Evolutionary conservation across 2,888 invertebrate genomes (phyloP), one percentile per base, ranked within the genome.

Genomic region (Cosmorhoe ocellata): DNA sequence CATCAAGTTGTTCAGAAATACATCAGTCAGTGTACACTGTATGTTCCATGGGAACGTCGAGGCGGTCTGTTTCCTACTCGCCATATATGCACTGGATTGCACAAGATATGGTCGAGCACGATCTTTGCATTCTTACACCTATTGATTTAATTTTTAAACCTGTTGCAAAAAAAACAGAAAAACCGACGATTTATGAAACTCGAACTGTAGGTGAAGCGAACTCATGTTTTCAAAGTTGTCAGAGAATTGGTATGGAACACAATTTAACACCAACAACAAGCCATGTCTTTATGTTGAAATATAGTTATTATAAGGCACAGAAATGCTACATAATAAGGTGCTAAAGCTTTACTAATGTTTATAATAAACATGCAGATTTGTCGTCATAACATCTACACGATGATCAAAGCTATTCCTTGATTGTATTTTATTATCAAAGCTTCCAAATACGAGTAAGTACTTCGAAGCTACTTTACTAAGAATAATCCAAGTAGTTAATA

Each of bases 1-100:
- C 67, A 80, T 79, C 76, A 77, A 61, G 59, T 63, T 69, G 74
- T 72, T 71, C 75, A 79, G 76, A 76, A 74, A 84, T 80, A 77
- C 79, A 81, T 86, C 82, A 79, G 71, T 79, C 77, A 72, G 70
- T 70, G 66, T 43, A 43, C n/a, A n/a, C 24, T 31, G 44, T 46
- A 32, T 74, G 64, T 67, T 70, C 75, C 80, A 84, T 89, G 89
- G 86, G 88, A 90, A 79, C 67, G 70, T 69, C 48, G 67, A 69
- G 70, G 68, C 66, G 60, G 63, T 64, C 64, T 63, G 73, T 74
- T 86, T 84, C 85, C 83, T 80, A 73, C 75, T 79, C 69, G 75
- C 88, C 86, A 73, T 89, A 84, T 84, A 85, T 69, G 85, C 70
- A 68, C 68, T 59, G 69, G 76, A 74, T 71, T 69, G 58, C 70